These are phyloP conservation scores for Meloidogyne floridensis DNA, from an alignment of 1,140 invertebrate species.

Conservation along the genomic window DNA sequence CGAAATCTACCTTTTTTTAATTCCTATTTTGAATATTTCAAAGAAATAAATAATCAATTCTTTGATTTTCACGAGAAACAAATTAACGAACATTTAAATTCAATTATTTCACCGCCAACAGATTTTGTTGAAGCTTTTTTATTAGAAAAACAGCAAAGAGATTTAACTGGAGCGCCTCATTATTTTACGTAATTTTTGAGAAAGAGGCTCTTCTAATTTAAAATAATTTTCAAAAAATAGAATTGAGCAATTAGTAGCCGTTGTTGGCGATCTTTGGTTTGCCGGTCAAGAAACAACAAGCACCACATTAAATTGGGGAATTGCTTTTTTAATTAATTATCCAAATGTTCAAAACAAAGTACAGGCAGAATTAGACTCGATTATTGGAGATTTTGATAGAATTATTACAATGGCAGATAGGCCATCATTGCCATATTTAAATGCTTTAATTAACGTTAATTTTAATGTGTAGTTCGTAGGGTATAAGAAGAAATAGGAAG, in stretches of 20 bases:
- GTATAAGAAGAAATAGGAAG: too few relatives aligned
- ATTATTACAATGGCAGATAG: slow-evolving; percentile 20
- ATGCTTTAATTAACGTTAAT: slow-evolving; percentile 33
- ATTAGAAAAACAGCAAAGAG: slow-evolving; percentile 34
- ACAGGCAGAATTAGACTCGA: slow-evolving; percentile 31
- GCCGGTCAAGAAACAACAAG: slow-evolving; percentile 77
- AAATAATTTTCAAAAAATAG: slow-evolving; percentile 13
- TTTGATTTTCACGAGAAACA: slow-evolving; percentile 15
- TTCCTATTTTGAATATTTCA: background rate
- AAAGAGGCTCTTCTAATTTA: background rate
- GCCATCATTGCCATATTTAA: slow-evolving; percentile 29
- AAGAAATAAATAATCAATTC: background rate
- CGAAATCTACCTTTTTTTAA: background rate
- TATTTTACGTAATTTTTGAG: slow-evolving; percentile 30
- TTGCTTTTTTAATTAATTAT: slow-evolving; percentile 78
- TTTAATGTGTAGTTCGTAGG: background rate
- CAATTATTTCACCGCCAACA: slow-evolving; percentile 16
- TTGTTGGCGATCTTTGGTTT: slow-evolving; percentile 30
- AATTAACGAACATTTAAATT: slow-evolving; percentile 27
- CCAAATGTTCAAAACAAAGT: slow-evolving; percentile 72
- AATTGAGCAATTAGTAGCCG: slow-evolving; percentile 14
- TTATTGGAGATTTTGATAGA: background rate
- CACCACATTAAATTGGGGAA: slow-evolving; percentile 80
- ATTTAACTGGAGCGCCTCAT: slow-evolving; percentile 13
- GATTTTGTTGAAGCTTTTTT: slow-evolving; percentile 42